These are phyloP conservation scores for Ectropis grisescens DNA, from an alignment of 1,140 invertebrate species.

Conservation along the genomic window DNA sequence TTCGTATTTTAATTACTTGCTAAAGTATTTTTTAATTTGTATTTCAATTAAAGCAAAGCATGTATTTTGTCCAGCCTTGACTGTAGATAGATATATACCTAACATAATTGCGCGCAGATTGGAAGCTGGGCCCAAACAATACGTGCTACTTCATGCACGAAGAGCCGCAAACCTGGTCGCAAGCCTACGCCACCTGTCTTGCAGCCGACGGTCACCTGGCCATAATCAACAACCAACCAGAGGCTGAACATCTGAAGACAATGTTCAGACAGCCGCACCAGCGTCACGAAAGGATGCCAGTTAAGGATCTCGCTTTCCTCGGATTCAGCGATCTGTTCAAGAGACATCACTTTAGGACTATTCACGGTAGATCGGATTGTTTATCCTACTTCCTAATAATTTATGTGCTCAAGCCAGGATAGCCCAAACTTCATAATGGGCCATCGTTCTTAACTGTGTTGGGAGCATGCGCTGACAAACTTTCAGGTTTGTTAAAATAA, in stretches of 20 bases:
- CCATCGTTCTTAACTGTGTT: too few relatives aligned
- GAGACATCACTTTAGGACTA: conserved; percentile 35
- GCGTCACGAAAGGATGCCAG: conserved; percentile 2
- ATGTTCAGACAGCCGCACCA: conserved; percentile 19
- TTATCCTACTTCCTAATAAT: too few relatives aligned
- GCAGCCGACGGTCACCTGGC: conserved; percentile 28
- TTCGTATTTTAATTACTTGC: too few relatives aligned
- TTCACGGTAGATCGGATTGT: conserved; percentile 22
- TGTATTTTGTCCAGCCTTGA: too few relatives aligned
- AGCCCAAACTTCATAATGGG: too few relatives aligned
- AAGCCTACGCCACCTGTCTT: conserved; percentile 31
- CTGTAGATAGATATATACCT: too few relatives aligned
- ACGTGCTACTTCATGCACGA: conserved; percentile 30
- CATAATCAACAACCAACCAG: conserved; percentile 18
- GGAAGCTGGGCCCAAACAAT: conserved; percentile 25
- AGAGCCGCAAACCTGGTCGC: conserved; percentile 32
- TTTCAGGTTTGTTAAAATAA: too few relatives aligned
- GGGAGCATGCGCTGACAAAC: too few relatives aligned
- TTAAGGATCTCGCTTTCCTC: conserved; percentile 30
- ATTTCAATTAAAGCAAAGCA: too few relatives aligned
- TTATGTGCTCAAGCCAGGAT: too few relatives aligned
- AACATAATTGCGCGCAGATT: too few relatives aligned
- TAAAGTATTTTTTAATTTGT: too few relatives aligned
- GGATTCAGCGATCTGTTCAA: conserved; percentile 44
- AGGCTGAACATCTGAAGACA: conserved; percentile 25